Conservation (phyloP, 2,797 vertebrate species). For the Rhinichthys osculus region DNA sequence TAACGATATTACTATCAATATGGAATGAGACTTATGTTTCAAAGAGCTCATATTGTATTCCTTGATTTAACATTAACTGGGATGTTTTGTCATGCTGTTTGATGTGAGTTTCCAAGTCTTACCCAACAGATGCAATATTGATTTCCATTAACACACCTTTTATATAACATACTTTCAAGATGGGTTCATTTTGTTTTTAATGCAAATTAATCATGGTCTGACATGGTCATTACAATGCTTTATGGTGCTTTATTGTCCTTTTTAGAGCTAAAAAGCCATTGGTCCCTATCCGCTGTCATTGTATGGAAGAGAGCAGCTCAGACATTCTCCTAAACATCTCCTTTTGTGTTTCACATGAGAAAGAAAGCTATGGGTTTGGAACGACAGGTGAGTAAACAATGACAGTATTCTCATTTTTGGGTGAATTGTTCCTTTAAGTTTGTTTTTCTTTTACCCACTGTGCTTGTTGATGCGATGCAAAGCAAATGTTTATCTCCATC, state of each 20-base stretch:
- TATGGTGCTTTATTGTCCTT: not conserved
- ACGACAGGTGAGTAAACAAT: not conserved
- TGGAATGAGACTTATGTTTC: conserved; percentile 6
- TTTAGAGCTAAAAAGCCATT: not conserved
- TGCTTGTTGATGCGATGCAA: conserved; percentile 34
- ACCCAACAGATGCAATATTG: conserved; percentile 27
- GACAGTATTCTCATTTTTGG: conserved; percentile 7
- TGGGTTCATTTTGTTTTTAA: not conserved
- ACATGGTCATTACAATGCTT: not conserved
- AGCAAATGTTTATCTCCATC: conserved; percentile 41
- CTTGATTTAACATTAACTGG: conserved; percentile 24
- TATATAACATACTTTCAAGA: not conserved
- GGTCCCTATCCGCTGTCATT: not conserved
- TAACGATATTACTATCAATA: conserved; percentile 21
- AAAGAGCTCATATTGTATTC: conserved; percentile 20
- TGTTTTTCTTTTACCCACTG: conserved; percentile 22
- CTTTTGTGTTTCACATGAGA: not conserved
- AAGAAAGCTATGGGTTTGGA: not conserved
- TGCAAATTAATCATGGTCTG: not conserved
- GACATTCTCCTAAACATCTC: not conserved
- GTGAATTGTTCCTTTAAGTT: conserved; percentile 2
- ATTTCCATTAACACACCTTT: conserved; percentile 12
- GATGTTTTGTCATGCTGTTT: conserved; percentile 24
- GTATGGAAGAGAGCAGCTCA: conserved; percentile 5
- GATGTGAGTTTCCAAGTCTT: conserved; percentile 7